Evolutionary conservation across 1,140 invertebrate species (phyloP).

Genomic region (Drosophila navojoa): DNA sequence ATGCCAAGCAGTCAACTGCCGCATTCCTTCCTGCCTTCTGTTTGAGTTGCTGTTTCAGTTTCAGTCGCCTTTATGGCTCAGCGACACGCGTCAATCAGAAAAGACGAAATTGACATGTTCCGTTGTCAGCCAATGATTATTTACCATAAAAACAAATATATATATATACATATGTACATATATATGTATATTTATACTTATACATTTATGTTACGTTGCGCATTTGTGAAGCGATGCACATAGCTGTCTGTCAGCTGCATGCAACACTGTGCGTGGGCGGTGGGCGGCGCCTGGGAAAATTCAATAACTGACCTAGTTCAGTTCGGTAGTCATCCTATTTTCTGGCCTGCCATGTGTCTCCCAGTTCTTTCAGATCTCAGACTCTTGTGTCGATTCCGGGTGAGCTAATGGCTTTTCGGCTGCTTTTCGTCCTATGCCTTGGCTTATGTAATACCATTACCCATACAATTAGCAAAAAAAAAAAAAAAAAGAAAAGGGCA

Average conservation of each 20-base stretch:
- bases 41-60: conserved; percentile 12
- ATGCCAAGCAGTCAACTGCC: conserved; percentile 48
- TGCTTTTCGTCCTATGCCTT: too few species aligned
- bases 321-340: conserved; percentile 13
- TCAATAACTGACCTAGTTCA: conserved; percentile 83
- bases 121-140: conserved; percentile 4
- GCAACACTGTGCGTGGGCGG: conserved; percentile 30
- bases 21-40: conserved; percentile 8
- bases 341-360: conserved; percentile 36
- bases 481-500: background rate
- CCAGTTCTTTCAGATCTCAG: conserved; percentile 24
- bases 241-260: conserved; percentile 11
- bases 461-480: conserved; percentile 24
- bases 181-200: background rate
- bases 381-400: conserved; percentile 54
- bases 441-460: conserved; percentile 38
- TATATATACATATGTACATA: background rate
- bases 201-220: background rate
- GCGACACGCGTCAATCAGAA: conserved; percentile 22
- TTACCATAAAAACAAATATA: background rate
- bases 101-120: conserved; percentile 4
- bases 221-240: background rate
- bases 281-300: conserved; percentile 50
- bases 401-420: conserved; percentile 35
- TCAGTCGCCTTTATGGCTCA: conserved; percentile 3